Percentiles rank a stretch among this genome's conserved stretches.
Evolutionary conservation across 2,797 vertebrate species (phyloP).

Genomic region (Luscinia luscinia): DNA sequence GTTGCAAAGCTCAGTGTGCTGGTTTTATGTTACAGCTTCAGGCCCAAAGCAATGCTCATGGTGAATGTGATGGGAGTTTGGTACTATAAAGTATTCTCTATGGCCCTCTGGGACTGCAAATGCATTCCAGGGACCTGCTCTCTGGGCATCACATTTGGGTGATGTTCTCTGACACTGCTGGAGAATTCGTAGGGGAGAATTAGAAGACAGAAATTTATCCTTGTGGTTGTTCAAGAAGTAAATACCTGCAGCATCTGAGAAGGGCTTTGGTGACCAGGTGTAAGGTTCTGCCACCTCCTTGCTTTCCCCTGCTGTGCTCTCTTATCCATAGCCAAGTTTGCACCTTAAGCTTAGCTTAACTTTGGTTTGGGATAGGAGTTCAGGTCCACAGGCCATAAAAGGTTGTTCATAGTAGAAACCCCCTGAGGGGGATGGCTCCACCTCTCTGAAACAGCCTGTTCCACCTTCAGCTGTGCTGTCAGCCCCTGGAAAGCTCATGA

Average conservation of each 20-base stretch:
- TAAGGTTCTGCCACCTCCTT: background rate
- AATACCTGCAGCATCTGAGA: background rate
- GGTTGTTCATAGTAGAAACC: background rate
- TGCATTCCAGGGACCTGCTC: background rate
- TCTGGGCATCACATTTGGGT: background rate
- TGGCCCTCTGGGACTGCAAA: background rate
- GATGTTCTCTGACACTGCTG: background rate
- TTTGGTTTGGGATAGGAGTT: background rate
- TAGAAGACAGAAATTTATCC: background rate
- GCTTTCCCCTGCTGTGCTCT: background rate
- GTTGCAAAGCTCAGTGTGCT: background rate
- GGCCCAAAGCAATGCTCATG: background rate
- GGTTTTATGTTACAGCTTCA: background rate
- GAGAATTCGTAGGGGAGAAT: background rate
- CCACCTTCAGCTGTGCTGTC: background rate
- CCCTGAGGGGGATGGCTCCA: background rate
- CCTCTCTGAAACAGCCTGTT: background rate
- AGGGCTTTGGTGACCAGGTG: background rate
- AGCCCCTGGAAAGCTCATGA: background rate
- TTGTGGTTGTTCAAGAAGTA: background rate
- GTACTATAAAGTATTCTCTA: fast-evolving
- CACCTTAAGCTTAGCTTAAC: background rate
- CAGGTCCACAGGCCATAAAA: background rate
- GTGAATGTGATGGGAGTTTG: background rate
- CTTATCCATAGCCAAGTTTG: background rate